Conservation (phyloP, 2,113 vertebrate genomes). For the Ceratotherium simum region DNA sequence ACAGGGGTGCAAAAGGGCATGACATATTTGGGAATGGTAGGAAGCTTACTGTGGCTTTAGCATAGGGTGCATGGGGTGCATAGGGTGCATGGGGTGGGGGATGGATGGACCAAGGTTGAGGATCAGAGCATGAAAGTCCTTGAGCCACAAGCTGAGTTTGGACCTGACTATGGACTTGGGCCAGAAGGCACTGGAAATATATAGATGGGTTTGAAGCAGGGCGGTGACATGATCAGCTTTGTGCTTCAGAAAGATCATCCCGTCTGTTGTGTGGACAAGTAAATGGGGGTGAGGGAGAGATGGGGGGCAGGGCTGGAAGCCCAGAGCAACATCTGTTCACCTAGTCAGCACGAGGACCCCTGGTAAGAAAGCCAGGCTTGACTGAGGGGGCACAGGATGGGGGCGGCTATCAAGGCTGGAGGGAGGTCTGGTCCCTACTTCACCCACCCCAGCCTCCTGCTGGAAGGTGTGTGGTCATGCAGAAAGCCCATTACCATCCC, state of each 20-base stretch:
- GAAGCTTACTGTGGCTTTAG: neutral
- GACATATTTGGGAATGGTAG: rapidly evolving
- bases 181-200: neutral
- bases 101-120: neutral
- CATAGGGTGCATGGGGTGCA: rapidly evolving
- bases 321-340: neutral
- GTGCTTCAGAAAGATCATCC: neutral
- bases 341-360: neutral
- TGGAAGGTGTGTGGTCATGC: neutral
- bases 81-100: too few relatives aligned
- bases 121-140: neutral
- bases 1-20: rapidly evolving
- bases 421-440: neutral
- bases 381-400: too few relatives aligned
- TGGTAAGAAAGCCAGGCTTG: neutral
- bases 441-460: neutral
- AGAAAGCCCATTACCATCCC: conserved; percentile 45
- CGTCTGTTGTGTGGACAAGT: neutral
- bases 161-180: neutral
- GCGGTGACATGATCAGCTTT: neutral
- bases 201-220: neutral
- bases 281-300: neutral
- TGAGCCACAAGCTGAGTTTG: neutral
- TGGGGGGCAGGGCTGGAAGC: too few relatives aligned
- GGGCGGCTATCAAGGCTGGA: rapidly evolving